phyloP scores from a whole-genome alignment of 2,888 invertebrate species.

The Spilosoma lubricipeda region DNA sequence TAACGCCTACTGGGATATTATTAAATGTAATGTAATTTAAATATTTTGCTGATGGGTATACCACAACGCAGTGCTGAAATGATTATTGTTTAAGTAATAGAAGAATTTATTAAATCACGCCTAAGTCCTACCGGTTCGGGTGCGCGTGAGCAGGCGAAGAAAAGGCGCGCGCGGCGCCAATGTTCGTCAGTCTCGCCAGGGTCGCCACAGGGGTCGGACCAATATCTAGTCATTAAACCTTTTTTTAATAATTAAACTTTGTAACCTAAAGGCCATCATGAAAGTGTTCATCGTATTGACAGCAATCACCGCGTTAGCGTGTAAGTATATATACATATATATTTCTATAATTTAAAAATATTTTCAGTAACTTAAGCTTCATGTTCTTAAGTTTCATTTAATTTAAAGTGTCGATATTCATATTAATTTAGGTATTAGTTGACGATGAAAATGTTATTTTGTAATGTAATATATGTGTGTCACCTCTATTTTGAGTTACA shows the following conservation, averaged over 20 bases:
- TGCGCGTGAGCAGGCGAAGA: constrained; percentile 77
- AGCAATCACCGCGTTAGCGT: constrained; percentile 79
- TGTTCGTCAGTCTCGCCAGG: constrained; percentile 80
- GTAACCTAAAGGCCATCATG: constrained; percentile 79
- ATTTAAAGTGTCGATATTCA: background rate
- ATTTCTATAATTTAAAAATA: constrained; percentile 15
- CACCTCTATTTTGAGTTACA: constrained; percentile 31
- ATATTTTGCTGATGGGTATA: constrained; percentile 57
- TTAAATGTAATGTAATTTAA: constrained; percentile 37
- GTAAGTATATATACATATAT: constrained; percentile 67
- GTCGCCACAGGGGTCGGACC: constrained; percentile 80
- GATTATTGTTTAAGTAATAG: constrained; percentile 73
- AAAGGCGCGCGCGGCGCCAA: constrained; percentile 79
- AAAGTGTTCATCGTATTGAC: constrained; percentile 84
- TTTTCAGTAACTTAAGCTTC: constrained; percentile 23
- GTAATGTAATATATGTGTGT: constrained; percentile 16
- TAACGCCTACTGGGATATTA: constrained; percentile 23
- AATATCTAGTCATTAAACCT: constrained; percentile 80
- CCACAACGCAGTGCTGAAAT: constrained; percentile 63
- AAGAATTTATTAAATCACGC: constrained; percentile 77
- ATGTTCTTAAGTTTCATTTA: background rate
- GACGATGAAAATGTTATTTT: background rate
- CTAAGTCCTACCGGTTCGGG: constrained; percentile 80
- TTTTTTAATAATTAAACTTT: constrained; percentile 60
- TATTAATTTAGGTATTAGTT: background rate